Percentiles rank a stretch among this genome's conserved stretches.
Conservation (phyloP, 2,797 vertebrate genomes). For the Oreortyx pictus region DNA sequence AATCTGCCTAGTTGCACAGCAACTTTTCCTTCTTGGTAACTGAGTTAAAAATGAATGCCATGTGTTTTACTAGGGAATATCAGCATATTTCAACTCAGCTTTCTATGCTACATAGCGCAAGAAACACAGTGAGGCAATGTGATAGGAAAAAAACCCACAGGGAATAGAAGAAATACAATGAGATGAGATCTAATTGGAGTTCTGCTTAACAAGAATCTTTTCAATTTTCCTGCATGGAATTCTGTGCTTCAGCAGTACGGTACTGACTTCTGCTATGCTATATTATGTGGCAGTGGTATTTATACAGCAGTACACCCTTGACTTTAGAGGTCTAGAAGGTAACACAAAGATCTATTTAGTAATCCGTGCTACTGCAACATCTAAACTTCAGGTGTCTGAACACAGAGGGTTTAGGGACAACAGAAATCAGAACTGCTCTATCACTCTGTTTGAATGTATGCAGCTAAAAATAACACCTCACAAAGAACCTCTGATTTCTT, state of each 20-base stretch:
- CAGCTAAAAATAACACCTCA: slow-evolving; percentile 18
- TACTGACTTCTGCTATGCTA: background rate
- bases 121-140: background rate
- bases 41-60: background rate
- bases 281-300: background rate
- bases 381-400: background rate
- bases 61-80: background rate
- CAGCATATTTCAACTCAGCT: background rate
- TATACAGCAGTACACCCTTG: background rate
- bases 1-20: background rate
- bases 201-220: background rate
- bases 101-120: background rate
- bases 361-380: background rate
- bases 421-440: background rate
- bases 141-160: accelerated
- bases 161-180: background rate
- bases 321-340: background rate
- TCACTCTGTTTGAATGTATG: accelerated
- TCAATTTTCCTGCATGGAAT: background rate
- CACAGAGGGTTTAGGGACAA: background rate
- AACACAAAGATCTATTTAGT: background rate
- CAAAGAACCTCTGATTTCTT: background rate
- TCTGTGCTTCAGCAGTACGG: background rate
- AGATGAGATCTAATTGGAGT: background rate
- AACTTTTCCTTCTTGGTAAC: background rate